Conservation (phyloP, 2,888 invertebrate species). For the Lypha dubia region DNA sequence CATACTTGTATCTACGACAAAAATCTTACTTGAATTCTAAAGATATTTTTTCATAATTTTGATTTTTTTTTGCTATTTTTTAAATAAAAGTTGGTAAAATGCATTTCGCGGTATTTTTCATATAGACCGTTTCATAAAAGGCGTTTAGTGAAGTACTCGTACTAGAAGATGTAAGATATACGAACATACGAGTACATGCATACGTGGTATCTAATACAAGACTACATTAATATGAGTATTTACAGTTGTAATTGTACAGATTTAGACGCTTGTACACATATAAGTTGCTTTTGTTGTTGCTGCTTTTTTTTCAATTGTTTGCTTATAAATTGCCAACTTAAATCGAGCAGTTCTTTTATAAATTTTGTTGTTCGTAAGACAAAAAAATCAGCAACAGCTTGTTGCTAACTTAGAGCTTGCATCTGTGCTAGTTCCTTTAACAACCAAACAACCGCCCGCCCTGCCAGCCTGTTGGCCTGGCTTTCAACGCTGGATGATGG, state of each 20-base stretch:
- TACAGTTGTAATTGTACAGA: constrained; percentile 63
- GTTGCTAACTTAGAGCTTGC: constrained; percentile 35
- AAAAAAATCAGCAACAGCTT: constrained; percentile 46
- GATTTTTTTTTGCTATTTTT: constrained; percentile 22
- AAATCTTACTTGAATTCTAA: constrained; percentile 47
- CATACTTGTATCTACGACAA: constrained; percentile 5
- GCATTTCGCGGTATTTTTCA: constrained; percentile 64
- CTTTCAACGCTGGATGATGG: neutral
- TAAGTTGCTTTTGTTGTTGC: constrained; percentile 46
- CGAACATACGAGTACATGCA: neutral
- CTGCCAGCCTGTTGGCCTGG: constrained; percentile 21
- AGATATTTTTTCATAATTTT: constrained; percentile 41
- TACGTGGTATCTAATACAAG: constrained; percentile 35
- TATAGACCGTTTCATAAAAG: constrained; percentile 62
- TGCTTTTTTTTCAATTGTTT: constrained; percentile 40
- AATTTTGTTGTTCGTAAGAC: constrained; percentile 16
- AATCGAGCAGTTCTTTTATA: constrained; percentile 59
- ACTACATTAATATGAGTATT: constrained; percentile 45
- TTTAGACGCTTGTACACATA: constrained; percentile 38
- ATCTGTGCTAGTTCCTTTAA: constrained; percentile 27
- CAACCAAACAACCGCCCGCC: neutral
- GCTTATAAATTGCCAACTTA: constrained; percentile 69
- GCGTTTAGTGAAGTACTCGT: constrained; percentile 64
- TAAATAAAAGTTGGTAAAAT: constrained; percentile 61
- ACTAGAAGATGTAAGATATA: constrained; percentile 46